Evolutionary conservation across 2,797 vertebrate genomes (phyloP).

Genomic region (Sciaenops ocellatus): DNA sequence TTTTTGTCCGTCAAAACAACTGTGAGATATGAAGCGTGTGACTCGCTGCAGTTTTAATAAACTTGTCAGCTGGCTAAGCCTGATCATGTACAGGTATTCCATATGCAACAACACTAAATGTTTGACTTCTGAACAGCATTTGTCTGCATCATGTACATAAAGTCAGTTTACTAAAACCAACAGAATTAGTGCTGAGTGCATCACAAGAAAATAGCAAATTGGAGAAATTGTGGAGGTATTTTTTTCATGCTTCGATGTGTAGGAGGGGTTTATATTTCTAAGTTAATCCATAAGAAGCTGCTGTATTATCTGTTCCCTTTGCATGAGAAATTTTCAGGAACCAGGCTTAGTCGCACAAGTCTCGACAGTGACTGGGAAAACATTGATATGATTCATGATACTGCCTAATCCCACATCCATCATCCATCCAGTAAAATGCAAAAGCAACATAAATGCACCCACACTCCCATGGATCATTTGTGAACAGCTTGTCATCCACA

Average conservation of each 20-base stretch:
- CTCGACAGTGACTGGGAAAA: constrained; percentile 54
- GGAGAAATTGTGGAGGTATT: background rate
- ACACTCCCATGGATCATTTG: constrained; percentile 69
- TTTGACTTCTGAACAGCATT: background rate
- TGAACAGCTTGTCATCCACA: constrained; percentile 64
- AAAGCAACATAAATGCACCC: constrained; percentile 61
- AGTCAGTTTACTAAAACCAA: background rate
- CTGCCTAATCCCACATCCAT: constrained; percentile 71
- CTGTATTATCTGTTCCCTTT: constrained; percentile 34
- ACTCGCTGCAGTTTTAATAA: constrained; percentile 31
- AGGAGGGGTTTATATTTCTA: constrained; percentile 5
- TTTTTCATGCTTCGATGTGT: background rate
- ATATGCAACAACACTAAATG: background rate
- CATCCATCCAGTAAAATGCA: constrained; percentile 61
- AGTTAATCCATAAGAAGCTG: constrained; percentile 36
- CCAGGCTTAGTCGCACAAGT: constrained; percentile 33
- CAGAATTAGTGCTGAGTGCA: background rate
- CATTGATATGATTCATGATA: constrained; percentile 74
- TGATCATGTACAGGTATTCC: constrained; percentile 5
- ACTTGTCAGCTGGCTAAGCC: constrained; percentile 3
- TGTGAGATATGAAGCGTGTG: constrained; percentile 1
- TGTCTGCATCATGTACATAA: background rate
- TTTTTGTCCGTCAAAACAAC: constrained; percentile 32
- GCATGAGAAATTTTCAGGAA: constrained; percentile 37
- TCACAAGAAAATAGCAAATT: background rate